These are phyloP conservation scores for Salvelinus namaycush DNA, from an alignment of 2,113 vertebrate genomes.

Conservation along the genomic window DNA sequence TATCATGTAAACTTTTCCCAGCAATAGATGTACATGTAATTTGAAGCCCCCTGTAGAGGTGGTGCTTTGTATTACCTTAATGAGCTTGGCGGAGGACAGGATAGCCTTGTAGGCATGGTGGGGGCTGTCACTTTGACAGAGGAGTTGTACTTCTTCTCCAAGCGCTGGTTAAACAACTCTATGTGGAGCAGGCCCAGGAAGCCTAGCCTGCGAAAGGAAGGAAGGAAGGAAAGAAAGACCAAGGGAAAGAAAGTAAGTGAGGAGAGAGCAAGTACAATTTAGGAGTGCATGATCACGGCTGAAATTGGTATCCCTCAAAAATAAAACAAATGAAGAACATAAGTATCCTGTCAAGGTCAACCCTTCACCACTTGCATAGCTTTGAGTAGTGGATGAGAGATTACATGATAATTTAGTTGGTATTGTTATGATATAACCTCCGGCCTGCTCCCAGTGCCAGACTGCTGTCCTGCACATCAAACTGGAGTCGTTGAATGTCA, in stretches of 20 bases:
- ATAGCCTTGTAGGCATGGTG: constrained; percentile 92
- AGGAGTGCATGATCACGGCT: too few species aligned
- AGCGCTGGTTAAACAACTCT: constrained; percentile 97
- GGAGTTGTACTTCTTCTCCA: constrained; percentile 95
- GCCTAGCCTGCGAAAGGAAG: constrained; percentile 77
- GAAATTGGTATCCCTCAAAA: too few species aligned
- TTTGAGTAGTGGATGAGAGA: neutral
- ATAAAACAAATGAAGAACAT: too few species aligned
- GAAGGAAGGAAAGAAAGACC: neutral
- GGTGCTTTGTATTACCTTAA: constrained; percentile 78
- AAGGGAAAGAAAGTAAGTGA: neutral
- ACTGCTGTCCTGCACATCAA: constrained; percentile 92
- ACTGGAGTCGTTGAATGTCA: constrained; percentile 94
- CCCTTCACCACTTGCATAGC: too few species aligned
- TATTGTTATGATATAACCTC: constrained; percentile 76
- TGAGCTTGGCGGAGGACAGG: constrained; percentile 88
- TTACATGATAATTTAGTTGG: too few species aligned
- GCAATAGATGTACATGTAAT: too few species aligned
- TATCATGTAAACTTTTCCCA: too few species aligned
- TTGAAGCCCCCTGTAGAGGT: neutral
- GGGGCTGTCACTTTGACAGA: constrained; percentile 92
- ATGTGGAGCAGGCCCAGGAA: constrained; percentile 96
- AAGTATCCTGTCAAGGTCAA: too few species aligned
- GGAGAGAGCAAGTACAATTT: neutral
- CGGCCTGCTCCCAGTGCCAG: constrained; percentile 92